Percentiles rank a stretch among this genome's conserved stretches.
These are phyloP conservation scores for Dryobotodes eremita DNA, from an alignment of 2,888 invertebrate genomes.

Conservation along the genomic window DNA sequence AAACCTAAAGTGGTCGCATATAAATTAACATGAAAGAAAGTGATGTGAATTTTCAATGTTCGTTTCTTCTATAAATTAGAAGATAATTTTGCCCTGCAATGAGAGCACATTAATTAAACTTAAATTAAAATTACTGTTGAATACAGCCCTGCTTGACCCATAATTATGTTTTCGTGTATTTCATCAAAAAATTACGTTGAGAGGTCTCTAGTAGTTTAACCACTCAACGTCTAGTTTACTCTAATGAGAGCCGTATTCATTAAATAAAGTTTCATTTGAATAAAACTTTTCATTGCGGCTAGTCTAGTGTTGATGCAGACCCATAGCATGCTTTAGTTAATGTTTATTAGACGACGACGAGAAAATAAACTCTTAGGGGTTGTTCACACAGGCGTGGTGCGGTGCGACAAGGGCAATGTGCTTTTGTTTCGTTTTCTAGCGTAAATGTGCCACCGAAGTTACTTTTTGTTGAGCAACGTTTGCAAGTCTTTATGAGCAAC, in stretches of 20 bases:
- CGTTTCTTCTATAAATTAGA: not conserved
- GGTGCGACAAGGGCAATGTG: not conserved
- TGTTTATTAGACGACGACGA: conserved; percentile 18
- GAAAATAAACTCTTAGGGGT: conserved; percentile 12
- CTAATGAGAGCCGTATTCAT: conserved; percentile 58
- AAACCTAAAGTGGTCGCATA: not conserved
- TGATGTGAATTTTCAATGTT: not conserved
- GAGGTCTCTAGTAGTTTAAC: conserved; percentile 16
- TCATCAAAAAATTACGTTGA: conserved; percentile 34
- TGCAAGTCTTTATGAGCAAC: too few relatives aligned
- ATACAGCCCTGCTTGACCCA: conserved; percentile 6
- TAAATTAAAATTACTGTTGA: not conserved
- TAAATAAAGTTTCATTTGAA: conserved; percentile 54
- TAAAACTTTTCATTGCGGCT: conserved; percentile 49
- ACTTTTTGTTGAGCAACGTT: too few relatives aligned
- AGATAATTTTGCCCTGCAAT: not conserved
- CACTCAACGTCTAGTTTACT: conserved; percentile 32
- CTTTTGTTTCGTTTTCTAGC: not conserved
- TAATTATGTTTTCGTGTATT: conserved; percentile 32
- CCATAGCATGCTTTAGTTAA: conserved; percentile 28
- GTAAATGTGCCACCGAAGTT: not conserved
- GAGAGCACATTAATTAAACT: conserved; percentile 16
- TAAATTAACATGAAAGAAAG: not conserved
- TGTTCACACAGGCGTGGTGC: not conserved
- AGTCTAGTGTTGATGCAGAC: conserved; percentile 37